A percentile compares a stretch with the other conserved stretches of the same genome.
Conservation (phyloP, 2,113 vertebrate genomes). For the Alligator mississippiensis region DNA sequence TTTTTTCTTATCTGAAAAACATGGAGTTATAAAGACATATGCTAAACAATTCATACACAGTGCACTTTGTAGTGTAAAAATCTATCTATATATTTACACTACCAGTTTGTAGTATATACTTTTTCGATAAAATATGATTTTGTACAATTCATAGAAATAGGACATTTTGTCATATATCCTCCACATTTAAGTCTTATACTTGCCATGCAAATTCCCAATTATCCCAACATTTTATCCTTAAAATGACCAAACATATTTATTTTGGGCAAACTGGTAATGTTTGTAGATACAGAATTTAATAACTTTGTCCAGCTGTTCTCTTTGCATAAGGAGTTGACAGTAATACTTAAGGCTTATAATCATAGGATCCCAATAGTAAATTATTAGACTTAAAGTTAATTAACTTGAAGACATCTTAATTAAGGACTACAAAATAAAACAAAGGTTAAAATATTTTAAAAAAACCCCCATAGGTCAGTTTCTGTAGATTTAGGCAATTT, state of each 20-base stretch:
- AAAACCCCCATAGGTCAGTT: too few relatives aligned
- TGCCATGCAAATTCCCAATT: neutral
- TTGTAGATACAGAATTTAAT: neutral
- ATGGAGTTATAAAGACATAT: neutral
- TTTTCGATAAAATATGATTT: neutral
- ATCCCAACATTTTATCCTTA: neutral
- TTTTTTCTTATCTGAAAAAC: neutral
- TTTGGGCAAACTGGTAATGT: neutral
- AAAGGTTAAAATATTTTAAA: neutral
- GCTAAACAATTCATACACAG: neutral
- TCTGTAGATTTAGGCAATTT: neutral
- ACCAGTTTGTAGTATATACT: slow-evolving; percentile 10
- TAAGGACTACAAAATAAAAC: neutral
- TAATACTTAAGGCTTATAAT: neutral
- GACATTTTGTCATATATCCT: neutral
- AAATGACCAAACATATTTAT: neutral
- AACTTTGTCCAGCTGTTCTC: neutral
- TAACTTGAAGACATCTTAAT: neutral
- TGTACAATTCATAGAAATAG: neutral
- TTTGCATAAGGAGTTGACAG: neutral
- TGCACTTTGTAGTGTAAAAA: neutral
- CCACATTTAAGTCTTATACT: neutral
- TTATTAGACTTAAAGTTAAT: neutral
- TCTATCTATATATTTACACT: neutral
- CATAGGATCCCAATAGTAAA: neutral